phyloP scores from a whole-genome alignment of 2,888 invertebrate species.

The Lithophane ornitopus region DNA sequence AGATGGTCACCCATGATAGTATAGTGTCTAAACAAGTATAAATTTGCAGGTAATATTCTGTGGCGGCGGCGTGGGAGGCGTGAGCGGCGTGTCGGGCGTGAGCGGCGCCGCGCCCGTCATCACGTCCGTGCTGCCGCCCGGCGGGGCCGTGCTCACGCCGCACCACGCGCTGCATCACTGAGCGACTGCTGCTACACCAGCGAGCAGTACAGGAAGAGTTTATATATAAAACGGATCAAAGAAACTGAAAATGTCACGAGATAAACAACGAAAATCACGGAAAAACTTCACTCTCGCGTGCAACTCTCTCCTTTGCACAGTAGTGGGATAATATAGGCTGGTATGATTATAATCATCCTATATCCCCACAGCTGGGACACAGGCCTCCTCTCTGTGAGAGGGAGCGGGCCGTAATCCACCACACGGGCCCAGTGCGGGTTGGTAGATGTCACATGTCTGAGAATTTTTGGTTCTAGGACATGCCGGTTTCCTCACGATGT shows the following conservation, averaged over 20 bases:
- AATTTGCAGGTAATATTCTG: conserved; percentile 85
- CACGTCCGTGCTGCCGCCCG: conserved; percentile 83
- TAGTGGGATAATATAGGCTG: too few relatives aligned
- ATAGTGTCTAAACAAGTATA: not conserved
- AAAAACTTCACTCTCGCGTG: not conserved
- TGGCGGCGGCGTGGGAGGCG: conserved; percentile 79
- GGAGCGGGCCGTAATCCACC: not conserved
- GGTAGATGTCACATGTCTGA: not conserved
- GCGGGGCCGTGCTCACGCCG: conserved; percentile 86
- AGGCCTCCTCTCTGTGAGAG: too few relatives aligned
- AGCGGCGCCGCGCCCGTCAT: conserved; percentile 80
- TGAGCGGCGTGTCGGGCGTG: conserved; percentile 71
- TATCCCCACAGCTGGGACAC: too few relatives aligned
- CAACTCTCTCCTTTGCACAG: too few relatives aligned
- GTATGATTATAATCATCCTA: too few relatives aligned
- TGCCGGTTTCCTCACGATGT: not conserved
- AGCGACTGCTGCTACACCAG: not conserved
- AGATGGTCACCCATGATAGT: too few relatives aligned
- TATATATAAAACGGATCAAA: too few relatives aligned
- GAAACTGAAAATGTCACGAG: too few relatives aligned
- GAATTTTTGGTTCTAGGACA: too few relatives aligned
- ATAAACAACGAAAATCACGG: too few relatives aligned
- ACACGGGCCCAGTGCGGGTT: not conserved
- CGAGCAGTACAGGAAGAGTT: too few relatives aligned
- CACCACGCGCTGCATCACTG: conserved; percentile 84